Evolutionary conservation across 2,113 vertebrate species (phyloP).

Genomic region (Brienomyrus longianalis): DNA sequence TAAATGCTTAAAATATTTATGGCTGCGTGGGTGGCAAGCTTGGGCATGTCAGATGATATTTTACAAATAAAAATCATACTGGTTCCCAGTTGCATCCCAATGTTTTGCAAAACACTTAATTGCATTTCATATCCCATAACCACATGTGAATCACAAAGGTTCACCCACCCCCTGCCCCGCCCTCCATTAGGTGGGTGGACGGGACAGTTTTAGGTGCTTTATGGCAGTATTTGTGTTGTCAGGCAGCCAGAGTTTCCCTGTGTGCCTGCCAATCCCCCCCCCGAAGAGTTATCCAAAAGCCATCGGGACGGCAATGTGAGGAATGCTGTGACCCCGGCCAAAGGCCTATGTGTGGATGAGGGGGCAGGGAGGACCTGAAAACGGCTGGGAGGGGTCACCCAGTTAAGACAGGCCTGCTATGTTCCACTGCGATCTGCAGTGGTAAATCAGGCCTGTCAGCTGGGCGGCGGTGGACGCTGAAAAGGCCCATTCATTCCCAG

Average conservation of each 20-base stretch:
- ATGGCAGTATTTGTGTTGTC: slow-evolving; percentile 50
- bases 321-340: slow-evolving; percentile 37
- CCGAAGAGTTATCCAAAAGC: slow-evolving; percentile 16
- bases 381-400: not conserved
- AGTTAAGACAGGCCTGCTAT: slow-evolving; percentile 40
- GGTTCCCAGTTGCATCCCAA: not conserved
- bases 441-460: slow-evolving; percentile 47
- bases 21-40: not conserved
- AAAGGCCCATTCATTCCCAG: slow-evolving; percentile 45
- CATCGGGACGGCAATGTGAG: slow-evolving; percentile 29
- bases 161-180: not conserved
- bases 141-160: not conserved
- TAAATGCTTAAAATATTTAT: not conserved
- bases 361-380: slow-evolving; percentile 11
- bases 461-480: slow-evolving; percentile 26
- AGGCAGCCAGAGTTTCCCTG: slow-evolving; percentile 34
- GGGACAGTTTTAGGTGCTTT: slow-evolving; percentile 42
- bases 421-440: slow-evolving; percentile 37
- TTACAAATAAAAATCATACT: not conserved
- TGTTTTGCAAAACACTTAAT: not conserved
- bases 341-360: slow-evolving; percentile 33
- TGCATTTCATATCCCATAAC: not conserved
- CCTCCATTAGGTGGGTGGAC: slow-evolving; percentile 13
- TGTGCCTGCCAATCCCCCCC: slow-evolving; percentile 20
- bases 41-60: not conserved